phyloP scores from a whole-genome alignment of 1,140 invertebrate genomes.

The Halesus radiatus region DNA sequence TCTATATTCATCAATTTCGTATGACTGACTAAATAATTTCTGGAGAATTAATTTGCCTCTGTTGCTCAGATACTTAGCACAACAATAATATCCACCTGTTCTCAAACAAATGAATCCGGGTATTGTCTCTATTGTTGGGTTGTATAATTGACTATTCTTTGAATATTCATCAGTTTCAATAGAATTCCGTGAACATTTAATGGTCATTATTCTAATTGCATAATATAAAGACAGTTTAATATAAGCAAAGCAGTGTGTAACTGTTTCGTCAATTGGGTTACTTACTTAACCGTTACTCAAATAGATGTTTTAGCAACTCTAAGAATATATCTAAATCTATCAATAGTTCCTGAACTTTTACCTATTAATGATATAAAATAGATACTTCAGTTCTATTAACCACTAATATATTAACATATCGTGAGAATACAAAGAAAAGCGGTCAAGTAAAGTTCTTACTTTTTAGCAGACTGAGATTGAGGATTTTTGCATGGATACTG shows the following conservation, averaged over 20 bases:
- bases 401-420: too few relatives aligned
- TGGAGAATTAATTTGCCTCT: background rate
- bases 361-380: too few relatives aligned
- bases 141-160: constrained; percentile 2
- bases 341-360: too few relatives aligned
- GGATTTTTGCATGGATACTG: too few relatives aligned
- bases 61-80: background rate
- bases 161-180: constrained; percentile 21
- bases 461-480: too few relatives aligned
- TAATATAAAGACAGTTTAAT: background rate
- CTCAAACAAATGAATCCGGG: background rate
- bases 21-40: background rate
- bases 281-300: background rate
- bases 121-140: background rate
- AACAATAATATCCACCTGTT: background rate
- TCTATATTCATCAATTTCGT: background rate
- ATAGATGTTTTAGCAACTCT: too few relatives aligned
- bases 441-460: too few relatives aligned
- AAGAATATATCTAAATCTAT: too few relatives aligned
- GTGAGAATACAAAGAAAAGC: too few relatives aligned
- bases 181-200: constrained; percentile 14
- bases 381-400: too few relatives aligned
- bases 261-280: background rate
- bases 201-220: constrained; percentile 8
- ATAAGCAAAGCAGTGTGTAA: background rate